Evolutionary conservation across 2,113 vertebrate species (phyloP).

Genomic region (Symphodus melops): DNA sequence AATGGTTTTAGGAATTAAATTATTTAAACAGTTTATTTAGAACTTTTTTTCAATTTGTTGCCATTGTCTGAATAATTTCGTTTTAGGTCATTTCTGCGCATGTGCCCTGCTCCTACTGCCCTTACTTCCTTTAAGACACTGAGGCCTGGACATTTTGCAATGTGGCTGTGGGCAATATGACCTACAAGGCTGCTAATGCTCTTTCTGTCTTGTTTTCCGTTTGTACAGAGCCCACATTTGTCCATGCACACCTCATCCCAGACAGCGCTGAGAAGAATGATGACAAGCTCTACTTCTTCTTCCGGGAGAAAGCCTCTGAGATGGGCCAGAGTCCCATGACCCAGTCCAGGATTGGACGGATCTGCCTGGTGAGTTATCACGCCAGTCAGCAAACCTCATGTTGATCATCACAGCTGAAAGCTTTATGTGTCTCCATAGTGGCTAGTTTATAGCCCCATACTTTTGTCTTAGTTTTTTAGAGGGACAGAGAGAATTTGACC

Average conservation of each 20-base stretch:
- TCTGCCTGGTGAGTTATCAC: constrained; percentile 91
- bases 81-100: background rate
- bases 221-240: constrained; percentile 92
- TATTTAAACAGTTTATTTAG: too few species aligned
- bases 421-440: constrained; percentile 41
- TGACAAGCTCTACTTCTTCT: constrained; percentile 99
- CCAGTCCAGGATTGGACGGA: constrained; percentile 95
- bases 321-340: constrained; percentile 93
- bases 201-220: background rate
- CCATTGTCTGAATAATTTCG: too few species aligned
- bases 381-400: constrained; percentile 39
- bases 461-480: constrained; percentile 28
- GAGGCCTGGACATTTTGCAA: background rate
- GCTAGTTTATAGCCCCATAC: constrained; percentile 30
- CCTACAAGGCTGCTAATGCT: constrained; percentile 11
- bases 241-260: constrained; percentile 95
- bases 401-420: constrained; percentile 40
- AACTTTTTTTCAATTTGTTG: too few species aligned
- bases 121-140: background rate
- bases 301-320: constrained; percentile 95
- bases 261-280: constrained; percentile 97
- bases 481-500: constrained; percentile 43
- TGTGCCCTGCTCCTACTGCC: background rate
- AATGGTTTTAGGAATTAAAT: too few species aligned
- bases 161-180: background rate